Base-by-base conservation (phyloP, 1,140 invertebrate species). In the fruit fly (Drosophila melanogaster) region DNA sequence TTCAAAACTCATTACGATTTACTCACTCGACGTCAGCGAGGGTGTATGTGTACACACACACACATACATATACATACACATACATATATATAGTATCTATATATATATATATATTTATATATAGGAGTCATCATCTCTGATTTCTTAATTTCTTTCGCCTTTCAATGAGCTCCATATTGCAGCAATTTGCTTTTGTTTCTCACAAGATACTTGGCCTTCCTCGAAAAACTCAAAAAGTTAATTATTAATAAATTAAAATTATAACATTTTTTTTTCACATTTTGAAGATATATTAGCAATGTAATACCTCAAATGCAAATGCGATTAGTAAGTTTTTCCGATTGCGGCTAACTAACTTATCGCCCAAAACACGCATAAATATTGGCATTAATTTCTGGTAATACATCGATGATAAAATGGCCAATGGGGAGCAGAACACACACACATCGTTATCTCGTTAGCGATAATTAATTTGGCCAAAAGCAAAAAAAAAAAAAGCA, bases 1-100 rank as follows among this genome's bases (percentile, higher is more conserved):
- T 74, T 78, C 79, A 79, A 67, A 69, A 67, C 74, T 83, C 79
- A 81, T 81, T 81, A 83, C 61, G 57, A 66, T 77, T 77, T 59
- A 49, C 59, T 65, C 66, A 59, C 65, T 72, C 40, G 19, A 35
- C 35, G 51, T 37, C 49, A 54, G 26, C 35, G 43, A 30, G 33
- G 53, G 43, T 57, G 38, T 24, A 58, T 61, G 22, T 26, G 12
- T n/a, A 44, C 5, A 22, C 38, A 7, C 3, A n/a, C n/a, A n/a
- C n/a, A n/a, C n/a, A n/a, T n/a, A n/a, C n/a, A n/a, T n/a, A n/a
- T n/a, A n/a, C n/a, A n/a, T n/a, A n/a, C 30, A 17, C 2, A 7
- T 58, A 15, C 12, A 22, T 8, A 17, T n/a, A 11, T n/a, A 0
- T 33, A 12, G n/a, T n/a, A n/a, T n/a, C n/a, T 19, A 50, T 10